Evolutionary conservation across 2,797 vertebrate genomes (phyloP), one percentile per base, ranked within the genome.

Genomic region (Gallinago nigripennis): DNA sequence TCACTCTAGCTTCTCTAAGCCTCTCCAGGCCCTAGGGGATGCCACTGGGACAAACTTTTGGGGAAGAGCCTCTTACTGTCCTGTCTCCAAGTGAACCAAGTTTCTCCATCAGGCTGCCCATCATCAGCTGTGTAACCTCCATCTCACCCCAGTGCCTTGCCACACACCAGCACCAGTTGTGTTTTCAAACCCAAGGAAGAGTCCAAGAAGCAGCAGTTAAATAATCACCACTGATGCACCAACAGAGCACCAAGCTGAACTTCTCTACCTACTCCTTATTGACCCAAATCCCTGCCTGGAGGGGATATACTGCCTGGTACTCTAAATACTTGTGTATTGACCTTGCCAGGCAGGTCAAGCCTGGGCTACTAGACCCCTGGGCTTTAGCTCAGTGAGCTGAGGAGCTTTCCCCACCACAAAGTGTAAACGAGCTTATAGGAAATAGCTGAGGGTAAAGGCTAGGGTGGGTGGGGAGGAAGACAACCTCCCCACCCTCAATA

Each of bases 381-480:
- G 60, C 45, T 84, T 61, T 65, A 71, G 16, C 16, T 9, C n/a
- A 50, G 25, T 21, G 20, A 58, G 17, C 53, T 51, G 30, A 86
- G 70, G 56, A 68, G 16, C 61, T 63, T 48, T 48, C 23, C 39
- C 50, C 24, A 37, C 0, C 8, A 24, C 43, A 13, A 53, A 60
- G 50, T 68, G 87, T 37, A 45, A 91, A 94, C 35, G 50, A 91
- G 35, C 33, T 90, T 31, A 87, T 87, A 88, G 91, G 94, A 92
- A 95, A 91, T 12, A 86, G 82, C 90, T 92, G 93, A 87, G 89
- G 50, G 56, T 46, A 82, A 86, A 86, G 88, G 66, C 37, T 56
- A n/a, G 70, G 45, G 64, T 43, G 92, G 94, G 91, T 3, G 86
- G 76, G 41, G 69, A 84, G 6, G 9, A 24, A 24, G 56, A 16